phyloP scores from a whole-genome alignment of 2,888 invertebrate genomes.

The Pristionchus entomophagus region DNA sequence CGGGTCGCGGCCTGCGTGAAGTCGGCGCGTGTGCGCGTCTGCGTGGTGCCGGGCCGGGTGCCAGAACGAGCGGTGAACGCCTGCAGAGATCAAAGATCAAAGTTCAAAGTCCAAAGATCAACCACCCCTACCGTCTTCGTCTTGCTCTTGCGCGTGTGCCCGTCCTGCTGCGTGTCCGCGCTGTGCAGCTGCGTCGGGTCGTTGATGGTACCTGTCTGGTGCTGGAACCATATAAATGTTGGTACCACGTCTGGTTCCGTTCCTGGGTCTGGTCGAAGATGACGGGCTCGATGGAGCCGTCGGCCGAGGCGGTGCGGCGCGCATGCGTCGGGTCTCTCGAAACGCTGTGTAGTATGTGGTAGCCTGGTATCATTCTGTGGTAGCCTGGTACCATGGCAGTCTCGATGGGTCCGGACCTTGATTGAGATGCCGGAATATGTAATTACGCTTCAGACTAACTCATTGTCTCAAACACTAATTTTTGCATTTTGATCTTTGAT shows the following conservation, averaged over 20 bases:
- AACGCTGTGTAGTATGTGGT: too few species aligned
- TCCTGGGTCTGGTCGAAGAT: neutral
- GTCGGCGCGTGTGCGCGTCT: neutral
- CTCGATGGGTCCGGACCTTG: too few species aligned
- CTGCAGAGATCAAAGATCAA: neutral
- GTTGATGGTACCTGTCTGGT: neutral
- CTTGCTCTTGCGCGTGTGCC: neutral
- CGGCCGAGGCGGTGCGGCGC: neutral
- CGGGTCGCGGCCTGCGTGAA: neutral
- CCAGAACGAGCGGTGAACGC: neutral
- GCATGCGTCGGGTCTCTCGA: neutral
- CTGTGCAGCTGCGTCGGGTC: constrained; percentile 4
- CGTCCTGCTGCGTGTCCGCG: neutral
- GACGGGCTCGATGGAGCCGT: neutral
- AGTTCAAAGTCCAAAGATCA: too few species aligned
- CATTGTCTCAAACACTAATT: too few species aligned
- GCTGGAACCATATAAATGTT: neutral
- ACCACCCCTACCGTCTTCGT: neutral
- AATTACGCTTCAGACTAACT: too few species aligned
- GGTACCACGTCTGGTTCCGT: neutral
- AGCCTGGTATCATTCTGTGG: too few species aligned
- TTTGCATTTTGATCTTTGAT: too few species aligned
- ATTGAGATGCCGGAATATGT: too few species aligned
- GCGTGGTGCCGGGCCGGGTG: neutral
- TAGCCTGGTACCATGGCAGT: too few species aligned